Percentiles rank a stretch among this genome's conserved stretches.
phyloP scores from a whole-genome alignment of 1,140 invertebrate genomes.

The Drosophila repletoides region DNA sequence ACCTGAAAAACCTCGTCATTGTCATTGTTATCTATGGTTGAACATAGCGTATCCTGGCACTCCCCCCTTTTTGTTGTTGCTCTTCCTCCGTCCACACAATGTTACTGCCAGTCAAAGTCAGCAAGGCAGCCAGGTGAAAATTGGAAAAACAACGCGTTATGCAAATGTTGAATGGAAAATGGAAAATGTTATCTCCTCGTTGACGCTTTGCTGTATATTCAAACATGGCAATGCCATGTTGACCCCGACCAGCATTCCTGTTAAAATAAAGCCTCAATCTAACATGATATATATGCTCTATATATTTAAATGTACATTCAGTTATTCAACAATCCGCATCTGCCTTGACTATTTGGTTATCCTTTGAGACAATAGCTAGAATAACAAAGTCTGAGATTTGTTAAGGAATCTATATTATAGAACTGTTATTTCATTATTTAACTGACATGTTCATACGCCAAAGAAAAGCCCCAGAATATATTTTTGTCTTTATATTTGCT shows the following conservation, averaged over 20 bases:
- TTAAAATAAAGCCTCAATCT: background rate
- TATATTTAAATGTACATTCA: background rate
- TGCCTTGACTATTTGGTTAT: too few relatives aligned
- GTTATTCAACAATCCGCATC: background rate
- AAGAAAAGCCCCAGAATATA: too few relatives aligned
- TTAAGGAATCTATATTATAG: too few relatives aligned
- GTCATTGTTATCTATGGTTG: conserved; percentile 60
- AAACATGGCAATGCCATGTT: conserved; percentile 13
- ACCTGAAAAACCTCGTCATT: conserved; percentile 47
- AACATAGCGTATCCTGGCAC: conserved; percentile 46
- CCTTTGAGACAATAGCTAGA: too few relatives aligned
- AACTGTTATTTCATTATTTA: too few relatives aligned
- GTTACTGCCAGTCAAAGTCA: conserved; percentile 51
- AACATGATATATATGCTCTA: background rate
- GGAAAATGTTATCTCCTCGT: conserved; percentile 60
- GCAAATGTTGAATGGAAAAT: conserved; percentile 64
- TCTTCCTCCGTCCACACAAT: too few relatives aligned
- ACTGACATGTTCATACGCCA: too few relatives aligned
- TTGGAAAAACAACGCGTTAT: conserved; percentile 64
- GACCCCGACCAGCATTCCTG: background rate
- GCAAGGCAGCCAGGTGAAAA: conserved; percentile 68
- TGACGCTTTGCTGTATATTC: conserved; percentile 40
- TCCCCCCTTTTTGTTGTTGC: too few relatives aligned
- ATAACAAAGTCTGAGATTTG: too few relatives aligned
- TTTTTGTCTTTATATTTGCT: too few relatives aligned